These are phyloP conservation scores for Micropoecilia bifurca DNA, from an alignment of 2,797 vertebrate genomes.

Conservation along the genomic window DNA sequence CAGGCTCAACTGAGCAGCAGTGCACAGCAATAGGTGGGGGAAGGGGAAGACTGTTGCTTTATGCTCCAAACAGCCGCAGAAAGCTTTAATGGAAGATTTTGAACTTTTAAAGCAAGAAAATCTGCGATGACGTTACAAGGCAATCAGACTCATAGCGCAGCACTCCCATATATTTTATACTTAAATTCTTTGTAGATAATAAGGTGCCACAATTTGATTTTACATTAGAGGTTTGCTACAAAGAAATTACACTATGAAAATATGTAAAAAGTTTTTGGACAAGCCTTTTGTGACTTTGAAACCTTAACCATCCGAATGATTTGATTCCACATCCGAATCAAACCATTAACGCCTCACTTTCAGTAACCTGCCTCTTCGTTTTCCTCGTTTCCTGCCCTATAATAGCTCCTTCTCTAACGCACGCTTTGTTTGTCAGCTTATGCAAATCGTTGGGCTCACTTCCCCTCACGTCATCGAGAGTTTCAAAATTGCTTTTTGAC, in stretches of 20 bases:
- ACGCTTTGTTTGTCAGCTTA: not conserved
- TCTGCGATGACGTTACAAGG: not conserved
- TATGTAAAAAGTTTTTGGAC: not conserved
- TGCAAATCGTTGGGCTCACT: not conserved
- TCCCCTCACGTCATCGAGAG: not conserved
- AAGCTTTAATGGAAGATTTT: not conserved
- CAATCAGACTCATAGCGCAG: not conserved
- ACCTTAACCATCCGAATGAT: not conserved
- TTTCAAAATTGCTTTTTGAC: not conserved
- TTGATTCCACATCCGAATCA: not conserved
- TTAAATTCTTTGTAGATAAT: not conserved
- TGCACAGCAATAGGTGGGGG: not conserved
- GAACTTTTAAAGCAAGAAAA: not conserved
- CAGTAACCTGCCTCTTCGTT: not conserved
- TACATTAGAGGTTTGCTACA: not conserved
- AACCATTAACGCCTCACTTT: not conserved
- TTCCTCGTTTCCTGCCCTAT: constrained; percentile 27
- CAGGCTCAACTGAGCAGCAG: not conserved
- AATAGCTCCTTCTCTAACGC: not conserved
- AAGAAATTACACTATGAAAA: not conserved
- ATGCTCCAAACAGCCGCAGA: not conserved
- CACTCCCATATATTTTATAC: not conserved
- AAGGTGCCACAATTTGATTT: not conserved
- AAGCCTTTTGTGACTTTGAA: not conserved
- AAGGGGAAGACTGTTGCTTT: not conserved